These are phyloP conservation scores for Thelaira solivaga DNA, from an alignment of 2,888 invertebrate species.

Conservation along the genomic window DNA sequence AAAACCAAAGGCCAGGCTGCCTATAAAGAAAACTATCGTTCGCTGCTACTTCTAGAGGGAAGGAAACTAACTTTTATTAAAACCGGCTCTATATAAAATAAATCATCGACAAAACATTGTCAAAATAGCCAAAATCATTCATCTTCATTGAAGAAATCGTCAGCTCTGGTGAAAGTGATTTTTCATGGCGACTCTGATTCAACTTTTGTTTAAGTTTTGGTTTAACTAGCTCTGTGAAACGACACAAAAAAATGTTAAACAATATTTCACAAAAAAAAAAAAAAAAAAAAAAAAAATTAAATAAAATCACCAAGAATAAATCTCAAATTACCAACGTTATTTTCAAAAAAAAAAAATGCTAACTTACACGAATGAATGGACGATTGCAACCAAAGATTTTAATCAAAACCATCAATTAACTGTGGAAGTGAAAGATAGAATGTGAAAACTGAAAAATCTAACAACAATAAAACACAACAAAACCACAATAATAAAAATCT, in stretches of 20 bases:
- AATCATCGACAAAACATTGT: too few relatives aligned
- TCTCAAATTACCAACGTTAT: background rate
- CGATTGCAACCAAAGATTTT: constrained; percentile 47
- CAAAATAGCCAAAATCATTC: too few relatives aligned
- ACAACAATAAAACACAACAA: constrained; percentile 23
- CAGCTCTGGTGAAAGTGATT: too few relatives aligned
- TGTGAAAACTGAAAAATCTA: constrained; percentile 25
- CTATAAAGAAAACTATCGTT: too few relatives aligned
- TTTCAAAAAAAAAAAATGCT: constrained; percentile 14
- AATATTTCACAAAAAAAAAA: background rate
- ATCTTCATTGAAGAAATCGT: too few relatives aligned
- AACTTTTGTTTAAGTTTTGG: constrained; percentile 15
- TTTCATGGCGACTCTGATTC: background rate
- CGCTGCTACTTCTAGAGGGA: too few relatives aligned
- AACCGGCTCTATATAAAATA: too few relatives aligned
- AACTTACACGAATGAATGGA: background rate
- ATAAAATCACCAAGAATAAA: constrained; percentile 33
- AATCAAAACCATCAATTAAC: constrained; percentile 62
- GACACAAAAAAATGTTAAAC: constrained; percentile 31
- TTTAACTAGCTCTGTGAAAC: constrained; percentile 16
- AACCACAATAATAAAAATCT: constrained; percentile 51
- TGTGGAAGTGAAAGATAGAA: constrained; percentile 40
- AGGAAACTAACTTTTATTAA: too few relatives aligned
- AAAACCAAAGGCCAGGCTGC: too few relatives aligned
- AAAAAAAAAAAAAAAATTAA: background rate